Conservation (phyloP, 2,888 invertebrate genomes). For the Coelinius sp. region DNA sequence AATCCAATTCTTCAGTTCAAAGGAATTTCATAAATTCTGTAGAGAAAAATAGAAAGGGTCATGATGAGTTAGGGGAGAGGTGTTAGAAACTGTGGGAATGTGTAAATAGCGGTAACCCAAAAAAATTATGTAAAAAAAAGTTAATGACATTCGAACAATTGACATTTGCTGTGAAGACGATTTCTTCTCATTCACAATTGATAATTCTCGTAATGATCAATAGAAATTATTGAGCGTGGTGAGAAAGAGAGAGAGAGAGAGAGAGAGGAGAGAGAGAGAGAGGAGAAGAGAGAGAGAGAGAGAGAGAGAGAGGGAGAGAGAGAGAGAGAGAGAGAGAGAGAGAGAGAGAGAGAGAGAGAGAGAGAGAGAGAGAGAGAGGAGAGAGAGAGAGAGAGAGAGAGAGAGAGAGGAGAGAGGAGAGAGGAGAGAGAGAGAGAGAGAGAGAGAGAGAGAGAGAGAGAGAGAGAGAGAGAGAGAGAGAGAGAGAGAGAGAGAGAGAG, state of each 20-base stretch:
- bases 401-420: neutral
- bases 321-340: neutral
- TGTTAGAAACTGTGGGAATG: neutral
- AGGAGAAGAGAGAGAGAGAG: neutral
- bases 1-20: neutral
- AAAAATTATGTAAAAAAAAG: neutral
- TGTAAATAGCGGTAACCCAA: neutral
- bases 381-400: neutral
- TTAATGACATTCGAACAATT: neutral
- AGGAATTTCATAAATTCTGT: neutral
- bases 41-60: neutral
- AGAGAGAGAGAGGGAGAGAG: neutral
- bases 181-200: neutral
- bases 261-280: neutral
- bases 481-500: neutral
- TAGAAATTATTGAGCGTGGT: slow-evolving; percentile 26
- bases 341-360: neutral
- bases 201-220: slow-evolving; percentile 19
- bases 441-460: neutral
- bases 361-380: no score
- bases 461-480: neutral
- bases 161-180: neutral
- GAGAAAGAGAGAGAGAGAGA: neutral
- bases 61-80: neutral
- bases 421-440: neutral